Conservation (phyloP, 2,797 vertebrate species). For the Phataginus tetradactyla region DNA sequence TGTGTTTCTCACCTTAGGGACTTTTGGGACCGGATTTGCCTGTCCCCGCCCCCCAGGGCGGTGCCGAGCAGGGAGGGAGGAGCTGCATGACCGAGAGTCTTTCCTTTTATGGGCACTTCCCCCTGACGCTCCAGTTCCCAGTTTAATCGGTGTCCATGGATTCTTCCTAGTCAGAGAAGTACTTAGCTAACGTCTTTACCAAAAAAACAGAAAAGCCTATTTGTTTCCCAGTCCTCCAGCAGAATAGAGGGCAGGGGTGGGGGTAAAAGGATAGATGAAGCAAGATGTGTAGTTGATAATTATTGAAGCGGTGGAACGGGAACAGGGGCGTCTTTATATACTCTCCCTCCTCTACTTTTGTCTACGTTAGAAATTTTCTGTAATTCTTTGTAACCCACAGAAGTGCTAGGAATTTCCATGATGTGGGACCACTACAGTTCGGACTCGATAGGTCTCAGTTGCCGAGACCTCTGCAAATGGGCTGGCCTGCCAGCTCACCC, state of each 20-base stretch:
- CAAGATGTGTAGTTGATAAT: background rate
- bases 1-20: background rate
- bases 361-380: background rate
- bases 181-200: background rate
- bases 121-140: background rate
- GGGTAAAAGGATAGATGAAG: background rate
- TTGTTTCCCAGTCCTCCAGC: background rate
- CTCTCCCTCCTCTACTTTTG: background rate
- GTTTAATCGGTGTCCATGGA: background rate
- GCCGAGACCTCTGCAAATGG: background rate
- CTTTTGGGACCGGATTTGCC: background rate
- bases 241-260: background rate
- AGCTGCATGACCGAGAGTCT: background rate
- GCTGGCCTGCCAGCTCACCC: background rate
- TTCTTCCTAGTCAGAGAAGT: slow-evolving; percentile 1
- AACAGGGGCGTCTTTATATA: background rate
- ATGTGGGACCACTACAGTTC: background rate
- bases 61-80: background rate
- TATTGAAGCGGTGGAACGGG: background rate
- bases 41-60: background rate
- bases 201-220: background rate
- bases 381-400: slow-evolving; percentile 20
- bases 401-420: slow-evolving; percentile 25
- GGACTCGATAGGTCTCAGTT: background rate
- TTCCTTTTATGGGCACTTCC: background rate